A percentile compares a stretch with the other conserved stretches of the same genome.
Conservation (phyloP, 2,113 vertebrate genomes). For the Pandion haliaetus region DNA sequence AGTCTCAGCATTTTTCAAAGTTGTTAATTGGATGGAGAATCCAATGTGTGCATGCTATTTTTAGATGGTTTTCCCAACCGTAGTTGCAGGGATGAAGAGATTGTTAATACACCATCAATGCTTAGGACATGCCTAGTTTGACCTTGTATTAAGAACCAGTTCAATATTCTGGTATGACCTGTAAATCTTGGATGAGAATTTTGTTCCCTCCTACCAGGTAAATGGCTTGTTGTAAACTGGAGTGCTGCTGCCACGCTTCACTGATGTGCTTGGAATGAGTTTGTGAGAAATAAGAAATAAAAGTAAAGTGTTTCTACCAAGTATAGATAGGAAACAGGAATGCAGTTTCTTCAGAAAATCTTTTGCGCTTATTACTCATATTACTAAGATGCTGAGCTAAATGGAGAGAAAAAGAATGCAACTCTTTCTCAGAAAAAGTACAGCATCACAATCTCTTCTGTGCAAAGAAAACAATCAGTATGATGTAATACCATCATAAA, state of each 20-base stretch:
- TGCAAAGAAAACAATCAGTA: slow-evolving; percentile 38
- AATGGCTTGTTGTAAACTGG: slow-evolving; percentile 24
- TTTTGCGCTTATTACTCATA: neutral
- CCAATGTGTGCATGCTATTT: neutral
- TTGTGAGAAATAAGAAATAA: neutral
- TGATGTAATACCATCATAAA: slow-evolving; percentile 49
- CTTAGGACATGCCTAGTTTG: neutral
- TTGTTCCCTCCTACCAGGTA: neutral
- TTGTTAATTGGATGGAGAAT: neutral
- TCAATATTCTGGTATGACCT: neutral
- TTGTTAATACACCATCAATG: neutral
- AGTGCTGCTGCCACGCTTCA: neutral
- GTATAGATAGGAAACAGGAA: neutral
- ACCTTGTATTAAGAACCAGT: neutral
- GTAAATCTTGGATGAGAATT: neutral
- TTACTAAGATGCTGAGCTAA: neutral
- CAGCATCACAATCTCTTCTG: neutral
- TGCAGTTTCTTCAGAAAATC: neutral
- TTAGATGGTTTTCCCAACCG: neutral
- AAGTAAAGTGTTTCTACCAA: neutral
- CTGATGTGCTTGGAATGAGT: slow-evolving; percentile 14
- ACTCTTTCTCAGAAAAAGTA: neutral
- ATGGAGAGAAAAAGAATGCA: neutral
- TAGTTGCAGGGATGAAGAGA: neutral
- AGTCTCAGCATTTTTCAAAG: neutral